These are phyloP conservation scores for Pseudomyrmex sp. DNA, from an alignment of 1,140 invertebrate genomes.

Conservation along the genomic window DNA sequence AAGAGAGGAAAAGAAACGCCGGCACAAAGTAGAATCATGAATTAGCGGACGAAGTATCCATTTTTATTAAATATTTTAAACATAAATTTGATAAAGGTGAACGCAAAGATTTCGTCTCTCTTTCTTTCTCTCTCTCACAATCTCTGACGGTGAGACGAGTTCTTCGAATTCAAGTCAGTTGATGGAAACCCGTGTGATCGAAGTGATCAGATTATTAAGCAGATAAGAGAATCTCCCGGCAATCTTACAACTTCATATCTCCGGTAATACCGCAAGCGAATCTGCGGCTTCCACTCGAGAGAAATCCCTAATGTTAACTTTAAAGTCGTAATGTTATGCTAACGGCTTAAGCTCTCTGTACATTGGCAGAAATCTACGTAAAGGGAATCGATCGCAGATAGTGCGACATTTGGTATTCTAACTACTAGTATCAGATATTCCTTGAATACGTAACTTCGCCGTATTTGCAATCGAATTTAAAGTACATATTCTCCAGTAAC, in stretches of 20 bases:
- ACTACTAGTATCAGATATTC: neutral
- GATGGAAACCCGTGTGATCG: neutral
- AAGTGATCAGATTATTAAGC: neutral
- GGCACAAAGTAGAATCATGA: slow-evolving; percentile 63
- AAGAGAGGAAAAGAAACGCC: neutral
- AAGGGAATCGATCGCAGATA: slow-evolving; percentile 14
- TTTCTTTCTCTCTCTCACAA: too few species aligned
- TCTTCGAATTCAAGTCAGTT: neutral
- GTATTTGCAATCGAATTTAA: slow-evolving; percentile 30
- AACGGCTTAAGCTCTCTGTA: neutral
- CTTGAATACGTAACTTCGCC: slow-evolving; percentile 5
- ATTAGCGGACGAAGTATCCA: slow-evolving; percentile 22
- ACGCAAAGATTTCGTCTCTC: neutral
- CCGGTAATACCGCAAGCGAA: neutral
- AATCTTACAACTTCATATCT: neutral
- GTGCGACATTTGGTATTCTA: slow-evolving; percentile 35
- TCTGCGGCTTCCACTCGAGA: neutral
- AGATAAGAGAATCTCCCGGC: neutral
- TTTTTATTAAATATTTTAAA: neutral
- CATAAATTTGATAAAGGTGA: neutral
- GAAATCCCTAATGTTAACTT: slow-evolving; percentile 19
- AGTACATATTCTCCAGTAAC: neutral
- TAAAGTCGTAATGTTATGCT: neutral
- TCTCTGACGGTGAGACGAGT: neutral
- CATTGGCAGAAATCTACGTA: slow-evolving; percentile 16